Base-by-base conservation (phyloP, 2,113 vertebrate species). In the Protomyctophum bolini region DNA sequence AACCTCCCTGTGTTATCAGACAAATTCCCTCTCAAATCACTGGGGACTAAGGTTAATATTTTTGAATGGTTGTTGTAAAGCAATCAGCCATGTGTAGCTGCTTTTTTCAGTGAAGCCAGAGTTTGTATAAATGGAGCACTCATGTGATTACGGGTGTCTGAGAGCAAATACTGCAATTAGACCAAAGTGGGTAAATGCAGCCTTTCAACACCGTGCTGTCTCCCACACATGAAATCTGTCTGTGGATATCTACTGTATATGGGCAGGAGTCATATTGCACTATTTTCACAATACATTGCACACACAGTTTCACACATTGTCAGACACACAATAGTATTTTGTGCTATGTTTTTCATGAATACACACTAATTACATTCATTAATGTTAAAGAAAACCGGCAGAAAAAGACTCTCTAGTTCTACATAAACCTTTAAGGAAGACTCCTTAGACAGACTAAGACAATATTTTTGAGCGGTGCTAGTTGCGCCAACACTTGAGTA, bases 101-200 rank as follows among this genome's bases (percentile, higher is more conserved):
- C 74, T 83, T 81, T 87, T 82, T 78, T 89, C 86, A 85, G 75
- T 55, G 81, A 55, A 82, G 87, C 72, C 80, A 74, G 68, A 64
- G 72, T 77, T 56, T 78, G 73, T 84, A 81, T 91, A 88, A 92
- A 92, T 89, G 83, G 87, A 89, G 87, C 86, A 87, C 83, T 92
- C 90, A 81, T 75, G 59, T 59, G 29, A 77, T 83, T 74, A 88
- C 89, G 75, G 79, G 59, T 63, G 83, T 84, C 83, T 87, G 81
- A 89, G 86, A 83, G 86, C 88, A 91, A 90, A 86, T 62, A 76
- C 86, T 80, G 87, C 87, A 91, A 86, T 92, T 89, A 89, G 82
- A 83, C 81, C 81, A 87, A 88, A 91, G 89, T 91, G 88, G 91
- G 80, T 91, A 91, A 93, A 92, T 90, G 87, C 78, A 90, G 90